These are phyloP conservation scores for Nymphalis polychloros DNA, from an alignment of 2,888 invertebrate species.

Conservation along the genomic window DNA sequence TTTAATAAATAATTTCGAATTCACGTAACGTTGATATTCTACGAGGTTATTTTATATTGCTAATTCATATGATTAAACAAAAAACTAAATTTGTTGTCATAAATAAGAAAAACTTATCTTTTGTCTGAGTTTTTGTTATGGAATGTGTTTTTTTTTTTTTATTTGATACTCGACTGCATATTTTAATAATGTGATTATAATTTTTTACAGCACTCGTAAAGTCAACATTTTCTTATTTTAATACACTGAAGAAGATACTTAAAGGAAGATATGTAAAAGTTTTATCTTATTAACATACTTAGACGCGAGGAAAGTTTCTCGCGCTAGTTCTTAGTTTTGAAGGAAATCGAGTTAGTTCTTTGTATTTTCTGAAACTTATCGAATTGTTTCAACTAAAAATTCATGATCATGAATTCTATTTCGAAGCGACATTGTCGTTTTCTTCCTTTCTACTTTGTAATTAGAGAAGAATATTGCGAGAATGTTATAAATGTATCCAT, in stretches of 20 bases:
- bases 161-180: no score
- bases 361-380: slow-evolving; percentile 14
- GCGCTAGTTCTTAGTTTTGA: slow-evolving; percentile 6
- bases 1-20: no score
- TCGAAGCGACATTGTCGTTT: not conserved
- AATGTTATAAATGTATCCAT: not conserved
- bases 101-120: no score
- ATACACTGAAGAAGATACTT: not conserved
- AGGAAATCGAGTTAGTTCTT: slow-evolving; percentile 32
- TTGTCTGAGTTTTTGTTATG: no score
- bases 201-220: not conserved
- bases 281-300: slow-evolving; percentile 27
- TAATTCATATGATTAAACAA: no score
- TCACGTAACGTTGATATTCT: no score
- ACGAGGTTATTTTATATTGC: no score
- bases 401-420: not conserved
- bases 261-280: slow-evolving; percentile 12
- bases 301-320: slow-evolving; percentile 4
- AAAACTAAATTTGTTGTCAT: no score
- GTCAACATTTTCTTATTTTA: not conserved
- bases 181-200: no score
- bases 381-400: slow-evolving; percentile 11
- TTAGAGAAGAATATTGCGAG: not conserved
- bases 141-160: no score
- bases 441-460: not conserved